phyloP scores from a whole-genome alignment of 2,113 vertebrate species.

The Osmerus eperlanus region DNA sequence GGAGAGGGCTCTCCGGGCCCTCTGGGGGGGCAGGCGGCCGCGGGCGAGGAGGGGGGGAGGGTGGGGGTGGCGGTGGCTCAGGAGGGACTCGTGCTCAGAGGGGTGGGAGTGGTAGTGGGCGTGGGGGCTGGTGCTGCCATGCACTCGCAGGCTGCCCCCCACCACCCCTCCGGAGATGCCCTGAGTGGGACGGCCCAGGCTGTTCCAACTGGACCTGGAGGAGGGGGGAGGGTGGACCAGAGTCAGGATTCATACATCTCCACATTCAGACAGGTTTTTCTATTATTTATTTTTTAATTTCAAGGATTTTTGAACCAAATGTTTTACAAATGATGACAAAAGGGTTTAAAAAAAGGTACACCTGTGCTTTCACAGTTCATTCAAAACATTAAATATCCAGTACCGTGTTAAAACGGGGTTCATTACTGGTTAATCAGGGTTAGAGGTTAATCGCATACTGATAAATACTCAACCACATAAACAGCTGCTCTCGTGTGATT shows the following conservation, averaged over 20 bases:
- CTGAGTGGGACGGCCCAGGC: conserved; percentile 66
- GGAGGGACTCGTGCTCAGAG: conserved; percentile 84
- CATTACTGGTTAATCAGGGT: too few relatives aligned
- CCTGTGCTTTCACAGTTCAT: too few relatives aligned
- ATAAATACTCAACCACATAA: too few relatives aligned
- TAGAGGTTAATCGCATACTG: too few relatives aligned
- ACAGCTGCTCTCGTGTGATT: too few relatives aligned
- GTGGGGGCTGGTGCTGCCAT: conserved; percentile 60
- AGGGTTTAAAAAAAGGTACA: too few relatives aligned
- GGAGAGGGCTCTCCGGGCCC: conserved; percentile 82
- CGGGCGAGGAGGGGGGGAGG: conserved; percentile 57
- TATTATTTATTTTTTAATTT: too few relatives aligned
- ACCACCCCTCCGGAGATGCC: conserved; percentile 29
- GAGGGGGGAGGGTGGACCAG: not conserved
- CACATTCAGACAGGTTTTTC: too few relatives aligned
- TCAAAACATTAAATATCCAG: too few relatives aligned
- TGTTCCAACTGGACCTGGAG: conserved; percentile 89
- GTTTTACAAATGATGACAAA: too few relatives aligned
- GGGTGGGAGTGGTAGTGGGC: conserved; percentile 69
- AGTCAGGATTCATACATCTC: not conserved
- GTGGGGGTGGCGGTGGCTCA: conserved; percentile 62
- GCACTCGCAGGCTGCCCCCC: conserved; percentile 69
- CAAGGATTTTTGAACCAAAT: too few relatives aligned
- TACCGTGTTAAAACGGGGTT: too few relatives aligned
- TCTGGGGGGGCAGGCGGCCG: conserved; percentile 39